Base-by-base conservation (phyloP, 2,797 vertebrate genomes). In the Sebastes minor region DNA sequence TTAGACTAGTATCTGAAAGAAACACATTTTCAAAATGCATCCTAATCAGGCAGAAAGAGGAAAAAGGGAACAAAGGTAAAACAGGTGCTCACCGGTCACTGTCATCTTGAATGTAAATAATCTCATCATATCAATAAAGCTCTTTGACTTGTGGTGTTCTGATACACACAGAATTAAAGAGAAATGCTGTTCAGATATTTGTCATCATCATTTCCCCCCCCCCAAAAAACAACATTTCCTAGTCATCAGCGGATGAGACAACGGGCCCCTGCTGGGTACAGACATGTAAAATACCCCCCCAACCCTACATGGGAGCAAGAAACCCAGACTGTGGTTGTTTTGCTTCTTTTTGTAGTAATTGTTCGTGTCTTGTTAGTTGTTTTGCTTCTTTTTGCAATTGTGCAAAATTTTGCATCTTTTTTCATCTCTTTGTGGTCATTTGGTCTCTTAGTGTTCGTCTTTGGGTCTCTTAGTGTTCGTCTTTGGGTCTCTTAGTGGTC, bases 1-100 rank as follows among this genome's bases (percentile, higher is more conserved):
- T 95, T 91, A 79, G 71, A 85, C 84, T 78, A 85, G 92, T 94
- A 89, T 95, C 90, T 85, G 80, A 80, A 81, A 46, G 27, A 35
- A 88, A 83, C 89, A 92, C 85, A 79, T 86, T 79, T 66, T 56
- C 55, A 87, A 80, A 84, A 76, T 23, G 75, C 76, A 74, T 80
- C 55, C 64, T 38, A 61, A 78, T 75, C 60, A 49, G 71, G 83
- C 22, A 74, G 79, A 86, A 42, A 80, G 80, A 87, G 86, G 80
- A 88, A 81, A 90, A 89, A 84, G 78, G 84, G 81, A 82, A 85
- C 77, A 79, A 64, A 88, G 80, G 81, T 71, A 65, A 68, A 82
- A 80, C 71, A 59, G 77, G 73, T 84, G 84, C 67, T 86, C 77
- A 62, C 90, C 22, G 82, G 76, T 92, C 80, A 86, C 71, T 82